A percentile compares a stretch with the other conserved stretches of the same genome.
phyloP scores from a whole-genome alignment of 2,113 vertebrate genomes.

The Oenanthe oenanthe region DNA sequence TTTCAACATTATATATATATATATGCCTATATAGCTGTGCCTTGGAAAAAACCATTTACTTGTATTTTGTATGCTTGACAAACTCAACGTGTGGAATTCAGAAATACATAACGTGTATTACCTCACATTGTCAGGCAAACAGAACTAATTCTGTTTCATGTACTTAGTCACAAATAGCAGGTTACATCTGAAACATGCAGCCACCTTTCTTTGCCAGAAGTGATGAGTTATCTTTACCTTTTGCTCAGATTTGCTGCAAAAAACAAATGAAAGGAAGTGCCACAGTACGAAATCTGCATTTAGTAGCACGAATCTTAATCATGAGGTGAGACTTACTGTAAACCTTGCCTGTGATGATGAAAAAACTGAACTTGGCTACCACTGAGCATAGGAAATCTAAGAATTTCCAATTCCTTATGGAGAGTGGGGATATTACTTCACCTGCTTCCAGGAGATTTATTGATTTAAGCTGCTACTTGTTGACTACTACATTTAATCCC shows the following conservation, averaged over 20 bases:
- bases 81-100: background rate
- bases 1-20: background rate
- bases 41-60: background rate
- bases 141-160: background rate
- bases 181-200: background rate
- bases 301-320: background rate
- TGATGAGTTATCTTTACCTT: background rate
- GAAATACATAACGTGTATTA: background rate
- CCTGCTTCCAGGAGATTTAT: background rate
- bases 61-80: background rate
- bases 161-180: background rate
- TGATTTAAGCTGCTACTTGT: background rate
- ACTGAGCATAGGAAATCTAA: background rate
- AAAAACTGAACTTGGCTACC: background rate
- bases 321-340: background rate
- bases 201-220: background rate
- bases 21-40: background rate
- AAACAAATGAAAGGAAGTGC: background rate
- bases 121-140: background rate
- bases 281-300: rapidly evolving
- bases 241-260: background rate
- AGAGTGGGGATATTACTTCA: background rate
- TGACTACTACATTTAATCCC: background rate
- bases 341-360: background rate
- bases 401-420: background rate